Evolutionary conservation across 2,113 vertebrate genomes (phyloP), one percentile per base, ranked within the genome.

Genomic region (Microcebus griseorufus): DNA sequence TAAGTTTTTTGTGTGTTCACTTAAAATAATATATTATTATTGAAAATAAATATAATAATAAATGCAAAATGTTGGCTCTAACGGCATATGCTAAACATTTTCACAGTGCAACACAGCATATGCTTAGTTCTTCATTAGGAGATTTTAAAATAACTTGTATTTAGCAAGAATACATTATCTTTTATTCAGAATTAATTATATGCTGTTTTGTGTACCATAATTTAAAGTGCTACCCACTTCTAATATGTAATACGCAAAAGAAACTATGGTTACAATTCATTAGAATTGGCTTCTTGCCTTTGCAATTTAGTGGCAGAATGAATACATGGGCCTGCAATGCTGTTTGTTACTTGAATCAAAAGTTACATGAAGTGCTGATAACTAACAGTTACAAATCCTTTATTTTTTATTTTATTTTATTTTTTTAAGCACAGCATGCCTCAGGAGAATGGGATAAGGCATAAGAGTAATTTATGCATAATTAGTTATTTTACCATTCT

Each of bases 171-270:
- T 97, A 95, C 96, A 98, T 98, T 97, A 98, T 98, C 97, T 98
- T 97, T 98, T 97, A 98, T 98, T 97, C 97, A 96, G 96, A 97
- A 98, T 98, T 98, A 97, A 98, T 98, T 97, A 98, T 98, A 97
- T 95, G 96, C 97, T 98, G 96, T 98, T 98, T 97, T 98, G 98
- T 98, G 97, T 97, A 97, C 95, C 96, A 96, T 98, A 98, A 98
- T 98, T 97, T 98, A 98, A 98, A 97, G 95, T 97, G 96, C 97
- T 97, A 98, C 97, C 98, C 97, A 97, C 97, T 97, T 97, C 97
- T 97, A 98, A 98, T 98, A 96, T 96, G 96, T 83, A 96, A 97
- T 67, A 97, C 18, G 80, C 93, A 95, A 88, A 96, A 93, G 96
- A 97, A 98, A 97, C 97, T 98, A 98, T 98, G 97, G 97, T 98